These are phyloP conservation scores for Erebia aethiops DNA, from an alignment of 2,888 invertebrate species.

Conservation along the genomic window DNA sequence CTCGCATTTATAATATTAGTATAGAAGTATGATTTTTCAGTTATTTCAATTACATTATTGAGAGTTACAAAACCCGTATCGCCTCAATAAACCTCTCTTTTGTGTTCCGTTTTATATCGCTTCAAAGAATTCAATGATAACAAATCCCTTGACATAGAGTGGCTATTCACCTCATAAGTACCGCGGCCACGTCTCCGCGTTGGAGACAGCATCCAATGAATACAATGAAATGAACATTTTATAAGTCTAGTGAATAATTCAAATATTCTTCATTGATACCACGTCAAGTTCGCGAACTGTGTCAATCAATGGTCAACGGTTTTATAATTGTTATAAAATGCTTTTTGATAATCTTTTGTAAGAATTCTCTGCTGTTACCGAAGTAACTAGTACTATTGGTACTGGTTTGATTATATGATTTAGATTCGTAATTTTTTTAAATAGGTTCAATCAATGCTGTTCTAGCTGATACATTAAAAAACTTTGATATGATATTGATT, in stretches of 20 bases:
- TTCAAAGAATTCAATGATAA: constrained; percentile 39
- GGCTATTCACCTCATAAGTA: constrained; percentile 45
- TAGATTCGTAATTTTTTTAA: not conserved
- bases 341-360: constrained; percentile 48
- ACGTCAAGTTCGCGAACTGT: constrained; percentile 59
- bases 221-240: constrained; percentile 61
- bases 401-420: not conserved
- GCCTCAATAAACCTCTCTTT: constrained; percentile 26
- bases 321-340: constrained; percentile 44
- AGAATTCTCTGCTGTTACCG: constrained; percentile 45
- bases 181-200: constrained; percentile 29
- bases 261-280: constrained; percentile 58
- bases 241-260: constrained; percentile 57
- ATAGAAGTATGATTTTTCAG: constrained; percentile 10
- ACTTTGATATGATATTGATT: not conserved
- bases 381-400: too few relatives aligned
- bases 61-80: constrained; percentile 19
- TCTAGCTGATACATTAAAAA: not conserved
- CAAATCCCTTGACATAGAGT: constrained; percentile 44
- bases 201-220: constrained; percentile 28
- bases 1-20: too few relatives aligned
- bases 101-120: constrained; percentile 28
- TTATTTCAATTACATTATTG: constrained; percentile 24
- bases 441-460: too few relatives aligned
- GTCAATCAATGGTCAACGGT: constrained; percentile 79